Base-by-base conservation (phyloP, 2,888 invertebrate genomes). In the Parnassius smintheus region DNA sequence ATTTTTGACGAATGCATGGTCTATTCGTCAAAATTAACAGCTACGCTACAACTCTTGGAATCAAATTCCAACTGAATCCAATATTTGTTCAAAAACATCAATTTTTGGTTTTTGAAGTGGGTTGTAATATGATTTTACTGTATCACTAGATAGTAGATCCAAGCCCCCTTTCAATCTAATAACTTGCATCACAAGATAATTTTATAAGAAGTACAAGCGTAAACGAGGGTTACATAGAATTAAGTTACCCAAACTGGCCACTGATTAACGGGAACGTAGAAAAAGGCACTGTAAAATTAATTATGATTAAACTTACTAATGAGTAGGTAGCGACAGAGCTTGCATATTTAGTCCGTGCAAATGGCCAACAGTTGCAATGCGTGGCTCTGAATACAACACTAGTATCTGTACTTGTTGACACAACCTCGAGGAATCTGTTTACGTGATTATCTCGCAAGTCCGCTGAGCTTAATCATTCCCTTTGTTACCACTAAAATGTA, bases 391-490 rank as follows among this genome's bases (percentile, higher is more conserved):
- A 85, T 81, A 81, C 78, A 74, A 73, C 75, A 70, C 72, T 70
- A 69, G 72, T 74, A 75, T 78, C 76, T 75, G 72, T 66, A 59
- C 69, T 66, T 83, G 81, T 85, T 85, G 81, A 82, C 82, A 77
- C 69, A 70, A 48, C 66, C 69, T 68, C 65, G 67, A 70, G 77
- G 74, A 77, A 13, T 75, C 78, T 83, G 81, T 82, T 82, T 76
- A 74, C 79, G 78, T 85, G 82, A 88, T 89, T 84, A 86, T 56
- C 83, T 72, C 56, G 59, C 65, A 65, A 72, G 75, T 76, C 79
- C 75, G 76, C 82, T 79, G 76, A 77, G 77, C 77, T 89, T 85
- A 85, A 82, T 81, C 82, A 91, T 89, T 88, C 89, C 75, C 86
- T 89, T 87, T 88, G 83, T 80, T 61, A 44, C 18, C 61, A 56